These are phyloP conservation scores for Homalodisca vitripennis DNA, from an alignment of 1,140 invertebrate genomes.

Conservation along the genomic window DNA sequence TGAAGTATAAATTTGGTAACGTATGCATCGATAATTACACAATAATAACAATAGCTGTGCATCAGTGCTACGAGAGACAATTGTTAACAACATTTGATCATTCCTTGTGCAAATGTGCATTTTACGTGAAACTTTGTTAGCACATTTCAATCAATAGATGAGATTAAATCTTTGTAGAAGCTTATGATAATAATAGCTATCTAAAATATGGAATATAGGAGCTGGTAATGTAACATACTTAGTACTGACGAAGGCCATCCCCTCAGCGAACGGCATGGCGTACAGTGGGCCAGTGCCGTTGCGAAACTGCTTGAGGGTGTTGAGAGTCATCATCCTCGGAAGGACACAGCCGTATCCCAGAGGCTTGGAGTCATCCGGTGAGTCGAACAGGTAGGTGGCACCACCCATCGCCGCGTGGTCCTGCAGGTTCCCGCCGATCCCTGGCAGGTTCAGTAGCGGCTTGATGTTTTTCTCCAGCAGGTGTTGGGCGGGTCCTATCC, in stretches of 20 bases:
- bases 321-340: slow-evolving; percentile 54
- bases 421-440: slow-evolving; percentile 79
- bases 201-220: too few species aligned
- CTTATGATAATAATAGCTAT: too few species aligned
- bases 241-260: slow-evolving; percentile 73
- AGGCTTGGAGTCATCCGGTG: slow-evolving; percentile 49
- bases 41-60: too few species aligned
- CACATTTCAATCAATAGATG: too few species aligned
- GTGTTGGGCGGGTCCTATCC: slow-evolving; percentile 66
- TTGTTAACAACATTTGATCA: too few species aligned
- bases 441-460: slow-evolving; percentile 58
- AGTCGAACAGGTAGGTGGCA: slow-evolving; percentile 56
- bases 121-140: too few species aligned
- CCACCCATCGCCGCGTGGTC: slow-evolving; percentile 69
- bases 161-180: too few species aligned
- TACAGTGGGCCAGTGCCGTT: slow-evolving; percentile 61
- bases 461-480: slow-evolving; percentile 55
- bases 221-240: slow-evolving; percentile 54
- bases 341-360: slow-evolving; percentile 59
- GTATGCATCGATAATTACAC: too few species aligned
- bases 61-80: too few species aligned
- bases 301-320: slow-evolving; percentile 56
- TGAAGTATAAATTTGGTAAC: too few species aligned
- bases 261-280: slow-evolving; percentile 66
- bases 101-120: too few species aligned